Conservation (phyloP, 2,797 vertebrate genomes). For the Acropternis orthonyx region DNA sequence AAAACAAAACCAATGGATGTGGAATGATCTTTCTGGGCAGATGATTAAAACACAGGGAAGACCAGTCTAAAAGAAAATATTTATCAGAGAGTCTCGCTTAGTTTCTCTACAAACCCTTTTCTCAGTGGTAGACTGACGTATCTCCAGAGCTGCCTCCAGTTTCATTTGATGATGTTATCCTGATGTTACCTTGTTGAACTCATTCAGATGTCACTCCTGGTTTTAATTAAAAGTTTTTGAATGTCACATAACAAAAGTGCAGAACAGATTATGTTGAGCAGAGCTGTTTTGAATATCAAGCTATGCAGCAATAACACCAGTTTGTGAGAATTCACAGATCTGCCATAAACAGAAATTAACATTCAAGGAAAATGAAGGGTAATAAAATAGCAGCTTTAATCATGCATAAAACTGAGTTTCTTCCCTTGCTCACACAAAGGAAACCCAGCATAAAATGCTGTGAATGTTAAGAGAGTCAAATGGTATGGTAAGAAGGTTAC, state of each 20-base stretch:
- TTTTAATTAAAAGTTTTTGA: constrained; percentile 65
- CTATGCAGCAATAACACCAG: neutral
- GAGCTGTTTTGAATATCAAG: constrained; percentile 49
- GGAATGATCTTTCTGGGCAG: neutral
- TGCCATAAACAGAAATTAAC: constrained; percentile 52
- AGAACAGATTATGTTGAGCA: constrained; percentile 35
- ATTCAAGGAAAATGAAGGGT: constrained; percentile 42
- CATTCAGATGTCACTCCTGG: neutral
- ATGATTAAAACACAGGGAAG: neutral
- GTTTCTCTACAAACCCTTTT: neutral
- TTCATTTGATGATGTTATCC: constrained; percentile 29
- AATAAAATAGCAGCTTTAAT: constrained; percentile 49
- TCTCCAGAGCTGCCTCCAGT: neutral
- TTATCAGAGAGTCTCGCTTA: neutral
- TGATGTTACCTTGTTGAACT: constrained; percentile 5
- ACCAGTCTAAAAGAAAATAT: neutral
- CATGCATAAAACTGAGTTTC: constrained; percentile 27
- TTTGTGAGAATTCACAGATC: constrained; percentile 41
- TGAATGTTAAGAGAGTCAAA: constrained; percentile 9
- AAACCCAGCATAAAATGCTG: neutral
- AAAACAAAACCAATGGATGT: neutral
- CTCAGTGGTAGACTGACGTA: neutral
- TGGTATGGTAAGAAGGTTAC: neutral
- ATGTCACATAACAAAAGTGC: constrained; percentile 1
- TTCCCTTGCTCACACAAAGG: neutral